Base-by-base conservation (phyloP, 2,888 invertebrate species). In the Nasonia oneida region DNA sequence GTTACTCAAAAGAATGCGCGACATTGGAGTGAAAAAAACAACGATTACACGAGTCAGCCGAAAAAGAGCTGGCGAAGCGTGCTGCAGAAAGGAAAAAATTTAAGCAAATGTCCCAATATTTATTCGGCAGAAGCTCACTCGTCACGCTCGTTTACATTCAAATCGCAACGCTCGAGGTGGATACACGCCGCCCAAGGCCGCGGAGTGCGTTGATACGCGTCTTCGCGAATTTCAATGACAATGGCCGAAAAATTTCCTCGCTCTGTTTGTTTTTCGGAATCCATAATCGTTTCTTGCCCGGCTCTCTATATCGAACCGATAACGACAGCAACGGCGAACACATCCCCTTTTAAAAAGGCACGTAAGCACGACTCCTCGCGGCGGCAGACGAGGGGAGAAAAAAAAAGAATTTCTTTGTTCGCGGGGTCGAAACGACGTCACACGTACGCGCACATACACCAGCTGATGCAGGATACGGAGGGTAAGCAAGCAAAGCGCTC, bases 331-430 rank as follows among this genome's bases (percentile, higher is more conserved):
- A 42, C 23, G 42, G 29, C 18, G 15, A 50, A 37, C 8, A 70
- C 74, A 81, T 81, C 81, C 86, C 83, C 81, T 81, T 86, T 86
- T 77, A 83, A 81, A 74, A 75, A 71, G 10, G 18, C 42, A 42
- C 73, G 39, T 47, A 47, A 42, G 33, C 61, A 8, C n/a, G 64
- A 23, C 33, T 0, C 50, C 33, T 0, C 50, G 37, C 79, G 18
- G 71, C 61, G 42, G n/a, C 64, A n/a, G 10, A 75, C 37, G 73
- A 53, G 73, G 80, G 83, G 77, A 42, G 81, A 80, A 70, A 84
- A 81, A 80, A 81, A 75, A 77, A 47, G 71, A 73, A 64, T 81
- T 73, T 77, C 86, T 81, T 83, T 86, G 83, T 83, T 80, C 75
- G 81, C 53, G 57, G 42, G 70, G 75, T 57, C 80, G 12, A 74